Base-by-base conservation (phyloP, 2,113 vertebrate species). In the Macrotus californicus region DNA sequence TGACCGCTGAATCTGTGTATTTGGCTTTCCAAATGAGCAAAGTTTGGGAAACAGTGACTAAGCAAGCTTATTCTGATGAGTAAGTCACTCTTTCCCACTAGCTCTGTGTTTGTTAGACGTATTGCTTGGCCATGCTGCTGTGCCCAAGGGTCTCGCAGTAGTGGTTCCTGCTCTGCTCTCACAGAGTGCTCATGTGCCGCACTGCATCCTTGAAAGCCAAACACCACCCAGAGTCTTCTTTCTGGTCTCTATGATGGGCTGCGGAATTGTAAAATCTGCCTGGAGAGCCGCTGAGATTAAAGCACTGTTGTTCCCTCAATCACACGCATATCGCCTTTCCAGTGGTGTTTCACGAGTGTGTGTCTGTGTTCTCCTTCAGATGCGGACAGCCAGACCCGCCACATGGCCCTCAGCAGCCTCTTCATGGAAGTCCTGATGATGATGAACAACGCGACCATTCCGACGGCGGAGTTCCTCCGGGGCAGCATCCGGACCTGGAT, bases 361-460 rank as follows among this genome's bases (percentile, higher is more conserved):
- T 81, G 26, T 94, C 52, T 91, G 0, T 84, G 43, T 96, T 72
- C 0, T 36, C 70, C 36, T 41, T 14, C 97, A 99, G 99, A 99
- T 67, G 98, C 98, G 43, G 99, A 99, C 34, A 98, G 98, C 97
- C 99, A 99, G 95, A 98, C 98, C 31, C 99, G 99, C n/a, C 99
- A 99, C 96, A 99, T 99, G 99, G 99, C 99, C 16, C 98, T 99
- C 81, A 99, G 99, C 97, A 98, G 99, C 26, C 99, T 99, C 93
- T 99, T 99, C 81, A 98, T 98, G 4, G 99, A 99, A 85, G 98
- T 99, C 0, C 98, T 99, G 94, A 98, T 98, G 97, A 97, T 99
- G 97, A 97, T 99, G 88, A 99, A 99, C 77, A 98, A 98, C 0
- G 98, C 99, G 0, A 98, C 99, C 0, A 93, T 99, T 7, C 97